Evolutionary conservation across 2,113 vertebrate genomes (phyloP).

Genomic region (Cyphomyrus discorhynchus): DNA sequence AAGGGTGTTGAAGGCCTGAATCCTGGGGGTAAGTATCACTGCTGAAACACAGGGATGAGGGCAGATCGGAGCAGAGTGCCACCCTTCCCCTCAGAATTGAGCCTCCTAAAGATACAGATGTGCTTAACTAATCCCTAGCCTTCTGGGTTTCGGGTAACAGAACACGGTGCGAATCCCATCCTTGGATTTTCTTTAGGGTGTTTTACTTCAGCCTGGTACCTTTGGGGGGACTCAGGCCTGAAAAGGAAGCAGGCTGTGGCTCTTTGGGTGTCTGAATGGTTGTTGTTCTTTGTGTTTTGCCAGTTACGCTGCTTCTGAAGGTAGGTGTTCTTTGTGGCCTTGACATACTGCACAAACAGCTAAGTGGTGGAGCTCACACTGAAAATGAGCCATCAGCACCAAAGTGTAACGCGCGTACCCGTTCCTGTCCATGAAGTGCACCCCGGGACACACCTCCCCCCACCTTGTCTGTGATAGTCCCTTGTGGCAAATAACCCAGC

Average conservation of each 20-base stretch:
- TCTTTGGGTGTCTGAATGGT: not conserved
- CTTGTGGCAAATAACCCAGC: constrained; percentile 14
- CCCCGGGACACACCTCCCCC: not conserved
- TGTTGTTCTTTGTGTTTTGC: not conserved
- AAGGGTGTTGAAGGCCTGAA: not conserved
- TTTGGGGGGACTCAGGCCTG: not conserved
- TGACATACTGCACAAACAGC: not conserved
- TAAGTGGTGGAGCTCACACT: not conserved
- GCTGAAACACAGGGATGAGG: not conserved
- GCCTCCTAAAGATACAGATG: not conserved
- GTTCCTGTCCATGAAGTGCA: not conserved
- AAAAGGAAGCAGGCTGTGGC: not conserved
- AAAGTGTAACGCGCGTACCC: not conserved
- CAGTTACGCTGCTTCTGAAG: not conserved
- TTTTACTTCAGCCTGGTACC: not conserved
- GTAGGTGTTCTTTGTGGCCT: not conserved
- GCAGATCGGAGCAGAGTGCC: not conserved
- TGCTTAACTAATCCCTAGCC: not conserved
- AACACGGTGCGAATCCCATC: not conserved
- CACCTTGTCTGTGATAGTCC: constrained; percentile 24
- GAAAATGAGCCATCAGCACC: not conserved
- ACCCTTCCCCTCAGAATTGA: not conserved
- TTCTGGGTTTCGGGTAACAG: not conserved
- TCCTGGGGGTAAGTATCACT: constrained; percentile 1
- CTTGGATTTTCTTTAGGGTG: not conserved